These are phyloP conservation scores for Myotis brandtii DNA, from an alignment of 2,113 vertebrate genomes.

Conservation along the genomic window DNA sequence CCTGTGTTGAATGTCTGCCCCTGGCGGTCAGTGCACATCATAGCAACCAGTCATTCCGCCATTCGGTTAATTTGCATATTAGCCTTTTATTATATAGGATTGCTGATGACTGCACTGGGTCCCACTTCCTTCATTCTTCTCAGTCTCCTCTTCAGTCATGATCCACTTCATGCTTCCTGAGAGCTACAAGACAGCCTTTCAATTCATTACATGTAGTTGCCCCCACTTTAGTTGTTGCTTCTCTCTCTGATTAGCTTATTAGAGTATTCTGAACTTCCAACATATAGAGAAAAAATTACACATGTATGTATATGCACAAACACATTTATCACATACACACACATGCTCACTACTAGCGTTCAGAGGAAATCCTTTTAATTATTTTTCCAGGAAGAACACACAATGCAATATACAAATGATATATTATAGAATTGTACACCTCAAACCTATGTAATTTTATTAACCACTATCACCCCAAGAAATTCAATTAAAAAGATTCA, in stretches of 20 bases:
- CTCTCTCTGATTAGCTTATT: neutral
- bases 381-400: neutral
- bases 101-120: neutral
- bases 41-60: too few relatives aligned
- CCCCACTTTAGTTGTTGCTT: neutral
- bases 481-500: neutral
- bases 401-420: neutral
- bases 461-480: neutral
- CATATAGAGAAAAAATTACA: neutral
- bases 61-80: too few relatives aligned
- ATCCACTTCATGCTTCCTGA: neutral
- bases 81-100: too few relatives aligned
- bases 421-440: neutral
- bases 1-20: too few relatives aligned
- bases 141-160: neutral
- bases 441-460: neutral
- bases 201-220: neutral
- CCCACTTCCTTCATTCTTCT: neutral
- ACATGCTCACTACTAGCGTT: neutral
- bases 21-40: too few relatives aligned
- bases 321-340: neutral
- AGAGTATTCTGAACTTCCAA: neutral
- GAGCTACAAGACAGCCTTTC: neutral
- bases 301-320: neutral
- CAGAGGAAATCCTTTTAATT: neutral